Base-by-base conservation (phyloP, 2,888 invertebrate species). In the Stegophylla sp. region DNA sequence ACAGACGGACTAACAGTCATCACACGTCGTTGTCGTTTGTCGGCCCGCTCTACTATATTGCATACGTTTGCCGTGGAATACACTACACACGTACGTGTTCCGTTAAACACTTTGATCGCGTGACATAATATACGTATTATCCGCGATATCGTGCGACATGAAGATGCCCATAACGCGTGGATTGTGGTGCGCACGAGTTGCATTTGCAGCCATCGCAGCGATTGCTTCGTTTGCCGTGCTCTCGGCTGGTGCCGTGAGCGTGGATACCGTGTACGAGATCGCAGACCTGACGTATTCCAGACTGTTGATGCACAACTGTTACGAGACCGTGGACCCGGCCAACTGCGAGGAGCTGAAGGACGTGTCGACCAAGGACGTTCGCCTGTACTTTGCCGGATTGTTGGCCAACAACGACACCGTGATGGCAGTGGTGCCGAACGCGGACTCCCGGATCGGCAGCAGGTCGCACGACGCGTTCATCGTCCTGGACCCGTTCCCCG, bases 401-500 rank as follows among this genome's bases (percentile, higher is more conserved):
- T 63, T 81, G 74, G 81, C 83, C 79, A 81, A 82, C 82, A 82
- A 83, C 82, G 79, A 82, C 77, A 82, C 63, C 81, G 81, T 83
- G 69, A 79, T 82, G 48, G 82, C 84, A 28, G 73, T 82, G 43
- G 82, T 83, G 67, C 84, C 84, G 41, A 84, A 83, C 82, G 83
- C 82, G 74, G 84, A 83, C 67, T 79, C 75, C 43, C 82, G 74
- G 28, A 83, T 82, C 59, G 82, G 82, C 82, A 82, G 83, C 72
- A 66, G 81, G 82, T 79, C 71, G 72, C 84, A 85, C 83, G 85
- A 85, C 84, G 84, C 84, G 83, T 84, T 85, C 84, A 82, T 85
- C 82, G 84, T 85, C 83, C 84, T 86, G 64, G 89, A 89, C 83
- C 88, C 88, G 1, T 88, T 87, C 83, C 88, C 89, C 0, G 82